Percentiles rank a stretch among this genome's conserved stretches.
These are phyloP conservation scores for Luehdorfia chinensis DNA, from an alignment of 1,140 invertebrate species.

Conservation along the genomic window DNA sequence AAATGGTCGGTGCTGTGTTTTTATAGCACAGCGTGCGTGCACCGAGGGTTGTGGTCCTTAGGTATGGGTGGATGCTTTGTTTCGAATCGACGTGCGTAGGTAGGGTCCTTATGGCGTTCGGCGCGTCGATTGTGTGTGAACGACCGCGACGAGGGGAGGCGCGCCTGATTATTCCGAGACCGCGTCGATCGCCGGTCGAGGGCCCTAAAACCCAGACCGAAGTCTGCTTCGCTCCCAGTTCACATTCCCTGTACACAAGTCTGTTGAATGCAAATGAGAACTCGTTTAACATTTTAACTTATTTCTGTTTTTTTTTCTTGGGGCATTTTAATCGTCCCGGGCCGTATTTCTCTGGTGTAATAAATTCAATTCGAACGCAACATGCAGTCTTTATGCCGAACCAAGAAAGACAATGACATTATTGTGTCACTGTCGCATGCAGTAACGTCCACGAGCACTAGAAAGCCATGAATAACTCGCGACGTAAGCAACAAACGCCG, in stretches of 20 bases:
- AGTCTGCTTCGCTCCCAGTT: conserved; percentile 28
- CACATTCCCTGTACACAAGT: conserved; percentile 31
- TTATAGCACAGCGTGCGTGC: conserved; percentile 21
- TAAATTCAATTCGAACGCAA: conserved; percentile 15
- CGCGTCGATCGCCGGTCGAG: conserved; percentile 55
- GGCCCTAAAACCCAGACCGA: conserved; percentile 54
- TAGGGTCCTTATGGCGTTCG: conserved; percentile 51
- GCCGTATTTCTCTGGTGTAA: conserved; percentile 2
- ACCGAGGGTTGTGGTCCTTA: conserved; percentile 44
- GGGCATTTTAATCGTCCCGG: background rate
- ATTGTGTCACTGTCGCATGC: conserved; percentile 2
- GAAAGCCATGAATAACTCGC: conserved; percentile 21
- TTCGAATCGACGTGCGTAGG: conserved; percentile 61
- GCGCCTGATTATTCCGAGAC: conserved; percentile 64
- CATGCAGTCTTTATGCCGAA: conserved; percentile 3
- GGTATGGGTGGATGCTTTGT: conserved; percentile 64
- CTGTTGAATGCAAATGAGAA: conserved; percentile 59
- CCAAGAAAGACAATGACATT: background rate
- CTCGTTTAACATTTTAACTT: conserved; percentile 42
- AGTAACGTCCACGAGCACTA: conserved; percentile 6
- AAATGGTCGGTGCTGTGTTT: conserved; percentile 14
- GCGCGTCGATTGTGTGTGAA: conserved; percentile 69
- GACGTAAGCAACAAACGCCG: conserved; percentile 13
- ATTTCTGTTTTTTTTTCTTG: conserved; percentile 22
- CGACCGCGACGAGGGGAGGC: conserved; percentile 65